phyloP scores from a whole-genome alignment of 2,888 invertebrate species.

The Blastobasis adustella region DNA sequence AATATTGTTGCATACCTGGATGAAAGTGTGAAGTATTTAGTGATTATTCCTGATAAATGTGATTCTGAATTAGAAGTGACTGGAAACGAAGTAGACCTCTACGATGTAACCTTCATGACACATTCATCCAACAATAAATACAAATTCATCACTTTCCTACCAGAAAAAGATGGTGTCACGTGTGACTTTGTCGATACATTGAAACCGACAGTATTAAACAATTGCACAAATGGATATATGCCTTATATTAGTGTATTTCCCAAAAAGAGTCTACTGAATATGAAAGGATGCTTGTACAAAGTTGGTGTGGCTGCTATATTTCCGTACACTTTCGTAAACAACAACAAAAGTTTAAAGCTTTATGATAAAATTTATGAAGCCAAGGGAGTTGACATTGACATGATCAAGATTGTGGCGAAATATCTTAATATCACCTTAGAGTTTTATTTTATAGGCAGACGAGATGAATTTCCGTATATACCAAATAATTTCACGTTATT shows the following conservation, averaged over 20 bases:
- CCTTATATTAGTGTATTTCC: constrained; percentile 25
- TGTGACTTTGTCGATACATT: constrained; percentile 24
- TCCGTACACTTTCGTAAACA: constrained; percentile 37
- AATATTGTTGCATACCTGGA: constrained; percentile 13
- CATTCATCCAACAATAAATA: constrained; percentile 13
- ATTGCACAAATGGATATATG: constrained; percentile 28
- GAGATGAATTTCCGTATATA: constrained; percentile 26
- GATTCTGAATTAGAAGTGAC: constrained; percentile 16
- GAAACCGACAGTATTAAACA: constrained; percentile 23
- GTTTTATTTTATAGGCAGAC: constrained; percentile 30
- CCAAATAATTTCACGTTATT: constrained; percentile 27
- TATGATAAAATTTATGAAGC: constrained; percentile 29
- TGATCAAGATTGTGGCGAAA: constrained; percentile 41
- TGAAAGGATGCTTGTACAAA: constrained; percentile 42
- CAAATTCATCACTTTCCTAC: constrained; percentile 26
- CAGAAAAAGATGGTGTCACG: constrained; percentile 27
- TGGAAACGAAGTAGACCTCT: constrained; percentile 18
- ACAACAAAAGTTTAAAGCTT: constrained; percentile 23
- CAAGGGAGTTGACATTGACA: constrained; percentile 42
- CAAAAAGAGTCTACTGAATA: constrained; percentile 27
- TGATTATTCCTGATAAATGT: constrained; percentile 19
- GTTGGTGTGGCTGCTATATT: constrained; percentile 37
- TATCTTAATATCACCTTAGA: constrained; percentile 43
- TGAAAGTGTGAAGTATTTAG: constrained; percentile 27
- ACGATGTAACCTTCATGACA: constrained; percentile 33